Base-by-base conservation (phyloP, 1,140 invertebrate genomes). In the Drosophila cardini region DNA sequence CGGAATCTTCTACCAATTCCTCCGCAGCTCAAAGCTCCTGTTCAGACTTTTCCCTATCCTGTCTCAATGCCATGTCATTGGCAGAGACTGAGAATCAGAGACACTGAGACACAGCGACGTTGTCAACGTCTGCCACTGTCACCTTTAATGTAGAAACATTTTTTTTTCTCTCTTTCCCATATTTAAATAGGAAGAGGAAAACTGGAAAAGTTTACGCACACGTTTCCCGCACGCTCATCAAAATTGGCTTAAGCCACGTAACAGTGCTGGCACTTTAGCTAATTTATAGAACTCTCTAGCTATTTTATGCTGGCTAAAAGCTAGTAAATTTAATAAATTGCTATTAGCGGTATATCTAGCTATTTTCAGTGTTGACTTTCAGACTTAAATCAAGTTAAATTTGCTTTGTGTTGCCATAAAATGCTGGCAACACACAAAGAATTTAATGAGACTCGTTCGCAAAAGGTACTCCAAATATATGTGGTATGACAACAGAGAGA, bases 71-170 rank as follows among this genome's bases (percentile, higher is more conserved):
- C 69, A 79, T 75, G 80, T 72, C 77, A 65, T 43, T 52, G 52
- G 48, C 50, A 32, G 61, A 13, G 43, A 0, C 13, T 58, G 56
- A 26, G 26, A 36, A n/a, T 30, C 15, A n/a, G 30, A 9, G 21
- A 26, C 21, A 26, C 32, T 15, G 40, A 26, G 32, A 13, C 50
- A 18, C 50, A 6, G 56, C 73, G 72, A 68, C 63, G 69, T 53
- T 86, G 76, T 70, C 76, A 76, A 75, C 76, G 63, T 78, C 84
- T 80, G 84, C 64, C 69, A 67, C 76, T 89, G 83, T 84, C 84
- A 89, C 84, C 84, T 87, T 87, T 87, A 89, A 87, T 87, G 80
- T 84, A 78, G 80, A 78, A 87, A 84, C 82, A 86, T 86, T 87
- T 80, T 67, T 58, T 67, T 36, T 3, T 42, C 32, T 42, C 30